Conservation (phyloP, 2,797 vertebrate species). For the Nasua narica region DNA sequence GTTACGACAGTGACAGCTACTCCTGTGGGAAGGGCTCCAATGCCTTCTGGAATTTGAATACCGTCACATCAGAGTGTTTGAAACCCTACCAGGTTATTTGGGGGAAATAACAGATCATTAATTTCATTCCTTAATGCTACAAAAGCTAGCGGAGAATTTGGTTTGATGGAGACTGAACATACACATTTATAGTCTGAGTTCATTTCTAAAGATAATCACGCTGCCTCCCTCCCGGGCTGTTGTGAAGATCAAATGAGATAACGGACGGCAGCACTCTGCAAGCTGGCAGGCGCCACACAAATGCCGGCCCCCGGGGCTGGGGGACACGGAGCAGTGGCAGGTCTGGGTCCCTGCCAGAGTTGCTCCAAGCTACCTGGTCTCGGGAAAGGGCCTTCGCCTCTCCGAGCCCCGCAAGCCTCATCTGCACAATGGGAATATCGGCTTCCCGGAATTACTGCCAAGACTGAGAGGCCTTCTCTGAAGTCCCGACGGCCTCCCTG, state of each 20-base stretch:
- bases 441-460: background rate
- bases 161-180: conserved; percentile 51
- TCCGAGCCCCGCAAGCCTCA: background rate
- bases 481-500: background rate
- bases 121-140: conserved; percentile 59
- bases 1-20: conserved; percentile 51
- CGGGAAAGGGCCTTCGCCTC: background rate
- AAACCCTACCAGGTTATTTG: conserved; percentile 43
- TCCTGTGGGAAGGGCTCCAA: conserved; percentile 55
- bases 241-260: conserved; percentile 22
- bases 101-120: conserved; percentile 68
- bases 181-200: conserved; percentile 37
- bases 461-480: background rate
- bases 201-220: conserved; percentile 23
- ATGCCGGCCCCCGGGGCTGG: background rate
- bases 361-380: background rate
- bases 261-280: background rate
- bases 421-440: background rate
- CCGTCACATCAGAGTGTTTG: conserved; percentile 50
- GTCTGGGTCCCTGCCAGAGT: background rate
- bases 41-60: conserved; percentile 61
- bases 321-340: background rate
- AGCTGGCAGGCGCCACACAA: background rate
- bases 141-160: conserved; percentile 58
- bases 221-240: conserved; percentile 39